Evolutionary conservation across 1,140 invertebrate species (phyloP).

Genomic region (Xylocopa sonorina): DNA sequence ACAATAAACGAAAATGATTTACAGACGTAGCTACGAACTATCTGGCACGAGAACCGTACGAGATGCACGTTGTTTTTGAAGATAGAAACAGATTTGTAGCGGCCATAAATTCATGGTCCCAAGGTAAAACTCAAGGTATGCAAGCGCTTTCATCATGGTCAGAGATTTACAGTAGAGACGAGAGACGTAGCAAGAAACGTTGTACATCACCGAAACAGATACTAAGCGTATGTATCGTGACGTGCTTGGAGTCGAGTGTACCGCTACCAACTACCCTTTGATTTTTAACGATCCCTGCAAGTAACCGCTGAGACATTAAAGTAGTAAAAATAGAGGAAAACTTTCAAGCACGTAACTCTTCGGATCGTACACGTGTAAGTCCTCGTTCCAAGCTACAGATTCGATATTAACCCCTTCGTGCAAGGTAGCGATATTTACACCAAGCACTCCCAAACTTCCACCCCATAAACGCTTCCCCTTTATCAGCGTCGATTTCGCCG

Average conservation of each 20-base stretch:
- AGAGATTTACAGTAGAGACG: neutral
- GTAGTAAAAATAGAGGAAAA: no score
- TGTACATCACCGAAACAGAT: neutral
- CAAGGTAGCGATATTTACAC: neutral
- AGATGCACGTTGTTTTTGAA: no score
- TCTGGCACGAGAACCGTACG: no score
- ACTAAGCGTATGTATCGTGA: neutral
- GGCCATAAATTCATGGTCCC: neutral
- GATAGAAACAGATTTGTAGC: no score
- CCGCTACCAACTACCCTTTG: neutral
- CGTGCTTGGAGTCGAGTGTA: neutral
- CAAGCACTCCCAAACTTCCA: neutral
- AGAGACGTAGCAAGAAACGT: neutral
- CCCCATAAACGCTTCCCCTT: neutral
- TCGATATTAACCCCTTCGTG: neutral
- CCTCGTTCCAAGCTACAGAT: no score
- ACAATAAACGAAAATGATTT: neutral
- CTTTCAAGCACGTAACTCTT: no score
- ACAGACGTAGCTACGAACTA: no score
- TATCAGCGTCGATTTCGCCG: neutral
- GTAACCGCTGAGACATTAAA: no score
- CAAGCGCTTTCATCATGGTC: neutral
- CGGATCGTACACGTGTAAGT: no score
- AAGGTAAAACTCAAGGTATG: neutral
- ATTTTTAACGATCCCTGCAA: no score